phyloP scores from a whole-genome alignment of 2,888 invertebrate species.

The Troilus luridus region DNA sequence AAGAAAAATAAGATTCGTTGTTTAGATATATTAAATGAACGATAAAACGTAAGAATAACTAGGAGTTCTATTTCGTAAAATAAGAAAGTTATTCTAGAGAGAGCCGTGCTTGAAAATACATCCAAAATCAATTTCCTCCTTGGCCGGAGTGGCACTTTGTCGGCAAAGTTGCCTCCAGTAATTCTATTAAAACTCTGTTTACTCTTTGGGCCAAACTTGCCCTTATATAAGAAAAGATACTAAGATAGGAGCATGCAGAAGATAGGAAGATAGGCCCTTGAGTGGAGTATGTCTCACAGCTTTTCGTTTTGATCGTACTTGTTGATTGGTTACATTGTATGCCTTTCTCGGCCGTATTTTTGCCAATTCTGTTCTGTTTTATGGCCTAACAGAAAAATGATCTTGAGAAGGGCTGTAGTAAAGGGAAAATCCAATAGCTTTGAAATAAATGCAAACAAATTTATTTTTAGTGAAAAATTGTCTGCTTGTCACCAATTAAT shows the following conservation, averaged over 20 bases:
- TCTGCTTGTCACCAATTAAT: no score
- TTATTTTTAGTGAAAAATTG: no score
- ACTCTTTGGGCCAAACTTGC: background rate
- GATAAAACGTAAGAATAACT: background rate
- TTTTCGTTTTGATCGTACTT: background rate
- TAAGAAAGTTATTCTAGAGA: background rate
- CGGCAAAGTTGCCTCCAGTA: slow-evolving; percentile 23
- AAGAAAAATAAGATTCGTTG: background rate
- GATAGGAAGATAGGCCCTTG: background rate
- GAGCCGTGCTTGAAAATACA: background rate
- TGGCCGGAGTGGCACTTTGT: slow-evolving; percentile 34
- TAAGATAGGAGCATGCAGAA: background rate
- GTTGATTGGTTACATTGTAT: background rate
- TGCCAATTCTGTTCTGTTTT: background rate
- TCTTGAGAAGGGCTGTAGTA: no score
- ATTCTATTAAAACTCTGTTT: slow-evolving; percentile 49
- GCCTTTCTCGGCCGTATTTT: background rate
- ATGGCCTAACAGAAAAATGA: background rate
- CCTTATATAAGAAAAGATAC: background rate
- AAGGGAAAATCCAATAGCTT: background rate
- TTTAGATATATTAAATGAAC: background rate
- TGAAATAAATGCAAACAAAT: background rate
- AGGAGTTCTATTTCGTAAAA: background rate
- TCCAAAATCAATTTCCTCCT: slow-evolving; percentile 44
- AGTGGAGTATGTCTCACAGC: background rate